Evolutionary conservation across 2,113 vertebrate species (phyloP).

Genomic region (Megaptera novaeangliae): DNA sequence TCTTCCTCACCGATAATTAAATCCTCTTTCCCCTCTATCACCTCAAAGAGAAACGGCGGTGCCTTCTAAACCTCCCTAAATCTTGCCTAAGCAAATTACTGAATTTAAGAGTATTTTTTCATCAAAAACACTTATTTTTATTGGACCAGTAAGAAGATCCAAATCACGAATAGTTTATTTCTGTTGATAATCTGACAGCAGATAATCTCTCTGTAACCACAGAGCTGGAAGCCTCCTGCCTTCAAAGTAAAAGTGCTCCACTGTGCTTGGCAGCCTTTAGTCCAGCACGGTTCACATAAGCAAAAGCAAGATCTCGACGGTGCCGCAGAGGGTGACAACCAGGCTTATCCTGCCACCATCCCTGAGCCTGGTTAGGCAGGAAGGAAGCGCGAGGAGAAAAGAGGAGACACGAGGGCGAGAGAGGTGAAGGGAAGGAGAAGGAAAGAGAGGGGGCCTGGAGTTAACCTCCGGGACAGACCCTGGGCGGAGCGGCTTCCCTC

Average conservation of each 20-base stretch:
- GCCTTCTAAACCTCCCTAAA: background rate
- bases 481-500: accelerated
- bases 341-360: background rate
- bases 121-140: background rate
- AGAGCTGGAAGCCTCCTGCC: no score
- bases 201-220: background rate
- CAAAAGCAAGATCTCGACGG: background rate
- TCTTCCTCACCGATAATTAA: background rate
- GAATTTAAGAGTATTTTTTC: background rate
- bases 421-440: background rate
- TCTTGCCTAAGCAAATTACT: background rate
- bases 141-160: background rate
- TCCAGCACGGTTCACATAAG: accelerated
- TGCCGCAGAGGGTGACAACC: accelerated
- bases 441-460: background rate
- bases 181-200: background rate
- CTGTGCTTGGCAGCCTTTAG: background rate
- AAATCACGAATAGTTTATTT: background rate
- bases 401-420: background rate
- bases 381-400: background rate
- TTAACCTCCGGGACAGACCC: background rate
- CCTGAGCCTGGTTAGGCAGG: background rate
- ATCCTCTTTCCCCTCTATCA: background rate
- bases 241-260: background rate
- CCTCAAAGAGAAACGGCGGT: background rate